phyloP scores from a whole-genome alignment of 1,140 invertebrate genomes.

The Acromyrmex heyeri region DNA sequence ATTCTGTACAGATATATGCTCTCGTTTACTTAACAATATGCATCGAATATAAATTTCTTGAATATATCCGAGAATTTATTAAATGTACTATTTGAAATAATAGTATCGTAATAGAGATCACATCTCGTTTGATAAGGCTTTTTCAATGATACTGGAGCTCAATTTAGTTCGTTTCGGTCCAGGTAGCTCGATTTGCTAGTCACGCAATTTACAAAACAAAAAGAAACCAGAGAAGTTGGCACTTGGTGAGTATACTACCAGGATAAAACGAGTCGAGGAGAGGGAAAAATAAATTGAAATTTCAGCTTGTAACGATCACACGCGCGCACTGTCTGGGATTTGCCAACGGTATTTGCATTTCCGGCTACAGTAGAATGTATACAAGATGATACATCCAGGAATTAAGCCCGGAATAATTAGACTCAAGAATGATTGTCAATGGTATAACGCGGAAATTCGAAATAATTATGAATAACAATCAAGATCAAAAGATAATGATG shows the following conservation, averaged over 20 bases:
- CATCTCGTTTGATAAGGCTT: background rate
- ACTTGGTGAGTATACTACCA: background rate
- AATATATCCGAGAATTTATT: background rate
- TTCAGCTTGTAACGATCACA: slow-evolving; percentile 8
- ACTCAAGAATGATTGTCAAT: slow-evolving; percentile 17
- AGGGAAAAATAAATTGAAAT: slow-evolving; percentile 52
- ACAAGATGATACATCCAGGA: background rate
- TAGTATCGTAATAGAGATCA: background rate
- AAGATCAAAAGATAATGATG: background rate
- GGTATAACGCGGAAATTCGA: background rate
- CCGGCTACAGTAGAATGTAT: background rate
- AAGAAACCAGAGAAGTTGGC: background rate
- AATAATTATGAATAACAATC: slow-evolving; percentile 12
- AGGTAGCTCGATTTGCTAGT: slow-evolving; percentile 12
- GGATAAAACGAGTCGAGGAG: slow-evolving; percentile 11
- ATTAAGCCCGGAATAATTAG: slow-evolving; percentile 33
- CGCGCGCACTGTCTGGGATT: background rate
- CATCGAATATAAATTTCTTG: background rate
- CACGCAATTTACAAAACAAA: background rate
- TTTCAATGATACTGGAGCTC: slow-evolving; percentile 5
- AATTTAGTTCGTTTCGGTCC: background rate
- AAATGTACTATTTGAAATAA: background rate
- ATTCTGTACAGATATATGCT: background rate
- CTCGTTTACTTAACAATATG: background rate
- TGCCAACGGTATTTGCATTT: slow-evolving; percentile 48